Evolutionary conservation across 1,140 invertebrate genomes (phyloP), one percentile per base, ranked within the genome.

Genomic region (Archegozetes longisetosus): DNA sequence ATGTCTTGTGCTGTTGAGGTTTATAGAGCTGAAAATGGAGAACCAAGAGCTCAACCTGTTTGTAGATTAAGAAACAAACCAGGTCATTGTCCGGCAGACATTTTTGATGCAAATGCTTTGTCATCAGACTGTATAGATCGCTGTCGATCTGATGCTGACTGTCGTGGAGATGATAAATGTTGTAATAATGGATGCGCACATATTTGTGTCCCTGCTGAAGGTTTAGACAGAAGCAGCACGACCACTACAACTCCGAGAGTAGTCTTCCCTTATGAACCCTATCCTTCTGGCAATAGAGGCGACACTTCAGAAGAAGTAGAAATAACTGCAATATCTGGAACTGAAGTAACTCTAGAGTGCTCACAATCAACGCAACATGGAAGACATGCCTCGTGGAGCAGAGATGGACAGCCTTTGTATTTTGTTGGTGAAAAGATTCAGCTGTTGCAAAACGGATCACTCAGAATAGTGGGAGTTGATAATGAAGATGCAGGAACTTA

Each of bases 101-200:
- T 49, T 40, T 53, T 27, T 0, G 29, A 22, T 12, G 48, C 32
- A 2, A 54, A 52, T 23, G n/a, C 9, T 22, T 51, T 27, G 13
- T 3, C 55, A 3, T 57, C 55, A 14, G 47, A 77, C 49, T 89
- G 86, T 68, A 77, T 77, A 12, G 71, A 75, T 17, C 81, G 86
- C 68, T 92, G 88, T 69, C 72, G 77, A 53, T 80, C 78, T n/a
- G 88, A 93, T 70, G 83, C 84, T 0, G 85, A 91, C 65, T 93
- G 88, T 71, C 68, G 76, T 3, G 79, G 77, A 25, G 78, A 81
- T 6, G 75, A 78, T 64, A 92, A 92, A 70, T 92, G 88, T 72
- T 93, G 88, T 68, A 73, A 72, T 54, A 83, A 80, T 65, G 85
- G 83, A 40, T 91, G 88, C 67, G 82, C 82, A 6, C 75, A 75